Evolutionary conservation across 2,797 vertebrate species (phyloP), one percentile per base, ranked within the genome.

Genomic region (Threskiornis aethiopicus): DNA sequence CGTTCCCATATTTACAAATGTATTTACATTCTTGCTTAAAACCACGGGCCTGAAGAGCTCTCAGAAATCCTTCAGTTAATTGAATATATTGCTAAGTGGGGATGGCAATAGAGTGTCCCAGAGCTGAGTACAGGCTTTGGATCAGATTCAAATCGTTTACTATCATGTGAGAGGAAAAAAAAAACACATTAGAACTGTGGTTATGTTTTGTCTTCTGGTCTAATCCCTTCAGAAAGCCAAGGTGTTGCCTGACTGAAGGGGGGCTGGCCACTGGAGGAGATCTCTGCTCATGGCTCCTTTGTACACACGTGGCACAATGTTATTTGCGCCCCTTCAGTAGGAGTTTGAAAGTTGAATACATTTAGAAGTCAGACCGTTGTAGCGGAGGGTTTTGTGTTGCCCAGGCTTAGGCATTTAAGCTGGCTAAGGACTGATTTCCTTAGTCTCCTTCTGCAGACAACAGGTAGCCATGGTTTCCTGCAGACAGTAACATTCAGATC

Each of bases 1-100:
- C 2, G 1, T 92, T 90, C 41, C 95, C 62, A 51, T 96, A 94
- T 84, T 89, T 87, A 91, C 71, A 77, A 41, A 52, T 69, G 62
- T 90, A 55, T 95, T 96, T 96, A 10, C 13, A 89, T 95, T 92
- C 84, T 88, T 97, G 89, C 89, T 96, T 61, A 97, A 94, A 97
- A 55, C 85, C 80, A 91, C 62, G 57, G n/a, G 76, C 61, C 81
- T 79, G 88, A 96, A 95, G 92, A 91, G 2, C 75, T 95, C 91
- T 94, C 84, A 94, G 81, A 97, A 97, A 92, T 84, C 17, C 67
- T 96, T 92, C 42, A 73, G 73, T 89, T 94, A 92, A 37, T 41
- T 54, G 11, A 72, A 78, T 90, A 89, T 57, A 51, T 46, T 90
- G 86, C 88, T 89, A 76, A 90, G 35, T 75, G 64, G 29, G 69